Evolutionary conservation across 2,113 vertebrate genomes (phyloP).

Genomic region (Petaurus breviceps): DNA sequence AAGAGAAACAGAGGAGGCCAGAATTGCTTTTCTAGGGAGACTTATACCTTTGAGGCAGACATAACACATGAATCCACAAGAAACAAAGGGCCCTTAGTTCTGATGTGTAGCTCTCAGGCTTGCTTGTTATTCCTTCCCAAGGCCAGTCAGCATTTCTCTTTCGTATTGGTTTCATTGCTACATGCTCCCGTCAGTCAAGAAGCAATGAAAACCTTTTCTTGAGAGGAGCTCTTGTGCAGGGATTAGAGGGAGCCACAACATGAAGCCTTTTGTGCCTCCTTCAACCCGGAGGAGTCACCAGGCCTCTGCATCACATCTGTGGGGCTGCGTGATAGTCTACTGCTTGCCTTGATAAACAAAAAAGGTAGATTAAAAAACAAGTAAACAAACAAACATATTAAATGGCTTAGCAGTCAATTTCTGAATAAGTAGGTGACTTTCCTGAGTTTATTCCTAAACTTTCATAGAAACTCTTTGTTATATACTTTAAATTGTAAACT

Average conservation of each 20-base stretch:
- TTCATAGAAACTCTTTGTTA: not conserved
- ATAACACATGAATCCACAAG: constrained; percentile 4
- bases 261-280: not conserved
- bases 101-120: not conserved
- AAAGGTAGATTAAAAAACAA: not conserved
- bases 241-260: not conserved
- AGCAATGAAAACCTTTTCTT: constrained; percentile 22
- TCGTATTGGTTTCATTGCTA: not conserved
- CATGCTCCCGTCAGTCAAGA: not conserved
- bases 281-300: not conserved
- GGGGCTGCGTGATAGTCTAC: not conserved
- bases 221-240: not conserved
- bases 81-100: constrained; percentile 65
- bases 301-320: not conserved
- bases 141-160: not conserved
- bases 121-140: not conserved
- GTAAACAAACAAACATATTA: not conserved
- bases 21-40: constrained; percentile 57
- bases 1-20: constrained; percentile 23
- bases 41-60: constrained; percentile 23
- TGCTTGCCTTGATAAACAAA: constrained; percentile 31
- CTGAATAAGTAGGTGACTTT: not conserved
- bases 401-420: not conserved
- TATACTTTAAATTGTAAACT: constrained; percentile 40
- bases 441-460: not conserved